Evolutionary conservation across 1,140 invertebrate species (phyloP).

Genomic region (Drosophila murphyi): DNA sequence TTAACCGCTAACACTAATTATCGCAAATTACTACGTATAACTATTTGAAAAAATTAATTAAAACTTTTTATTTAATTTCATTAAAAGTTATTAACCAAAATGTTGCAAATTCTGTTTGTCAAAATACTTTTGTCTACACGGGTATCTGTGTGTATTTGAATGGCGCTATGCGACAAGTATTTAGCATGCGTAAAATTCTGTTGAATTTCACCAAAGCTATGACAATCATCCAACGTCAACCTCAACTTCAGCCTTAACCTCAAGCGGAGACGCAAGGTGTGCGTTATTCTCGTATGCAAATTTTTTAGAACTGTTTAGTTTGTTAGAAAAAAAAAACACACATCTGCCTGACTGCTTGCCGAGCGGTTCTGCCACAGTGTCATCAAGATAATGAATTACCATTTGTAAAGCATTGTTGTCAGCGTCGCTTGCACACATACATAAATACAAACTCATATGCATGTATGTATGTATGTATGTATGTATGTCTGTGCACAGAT

Average conservation of each 20-base stretch:
- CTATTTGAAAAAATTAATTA: too few species aligned
- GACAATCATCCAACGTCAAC: slow-evolving; percentile 40
- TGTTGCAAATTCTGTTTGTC: background rate
- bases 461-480: background rate
- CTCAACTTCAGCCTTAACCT: background rate
- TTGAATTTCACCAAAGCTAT: slow-evolving; percentile 62
- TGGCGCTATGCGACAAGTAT: slow-evolving; percentile 41
- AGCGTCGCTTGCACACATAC: slow-evolving; percentile 36
- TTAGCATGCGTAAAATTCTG: slow-evolving; percentile 73
- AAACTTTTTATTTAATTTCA: too few species aligned
- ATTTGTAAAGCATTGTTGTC: slow-evolving; percentile 65
- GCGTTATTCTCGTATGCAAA: slow-evolving; percentile 51
- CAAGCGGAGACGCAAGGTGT: background rate
- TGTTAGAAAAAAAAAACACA: background rate
- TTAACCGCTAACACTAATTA: too few species aligned
- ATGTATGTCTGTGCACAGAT: background rate
- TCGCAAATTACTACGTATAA: too few species aligned
- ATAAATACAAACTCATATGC: background rate
- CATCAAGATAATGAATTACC: slow-evolving; percentile 72
- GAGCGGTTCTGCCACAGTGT: slow-evolving; percentile 41
- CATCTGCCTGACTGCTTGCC: slow-evolving; percentile 2
- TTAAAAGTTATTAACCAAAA: too few species aligned
- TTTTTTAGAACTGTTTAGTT: slow-evolving; percentile 59
- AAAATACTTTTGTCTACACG: background rate
- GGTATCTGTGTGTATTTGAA: background rate